phyloP scores from a whole-genome alignment of 1,140 invertebrate species.

The Orchestia grillus region DNA sequence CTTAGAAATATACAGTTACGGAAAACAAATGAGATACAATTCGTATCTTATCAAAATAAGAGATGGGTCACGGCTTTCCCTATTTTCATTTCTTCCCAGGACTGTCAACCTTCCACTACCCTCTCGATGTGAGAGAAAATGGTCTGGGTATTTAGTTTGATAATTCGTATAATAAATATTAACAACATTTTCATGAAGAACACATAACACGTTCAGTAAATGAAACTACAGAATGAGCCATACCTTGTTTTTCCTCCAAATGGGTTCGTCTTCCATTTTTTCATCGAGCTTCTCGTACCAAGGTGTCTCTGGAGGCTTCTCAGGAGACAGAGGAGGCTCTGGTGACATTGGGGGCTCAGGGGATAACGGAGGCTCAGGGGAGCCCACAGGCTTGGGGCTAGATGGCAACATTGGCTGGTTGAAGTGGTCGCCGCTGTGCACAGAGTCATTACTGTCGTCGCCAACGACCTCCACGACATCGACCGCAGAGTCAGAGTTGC shows the following conservation, averaged over 20 bases:
- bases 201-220: too few species aligned
- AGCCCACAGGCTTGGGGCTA: conserved; percentile 44
- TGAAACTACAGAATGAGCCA: conserved; percentile 70
- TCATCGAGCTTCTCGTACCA: conserved; percentile 68
- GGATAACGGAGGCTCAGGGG: conserved; percentile 61
- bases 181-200: not conserved
- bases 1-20: not conserved
- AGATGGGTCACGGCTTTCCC: too few species aligned
- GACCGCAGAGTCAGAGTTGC: conserved; percentile 15
- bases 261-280: conserved; percentile 66
- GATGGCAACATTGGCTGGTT: conserved; percentile 32
- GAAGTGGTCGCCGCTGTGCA: conserved; percentile 34
- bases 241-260: conserved; percentile 76
- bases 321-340: conserved; percentile 63
- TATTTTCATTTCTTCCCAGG: too few species aligned
- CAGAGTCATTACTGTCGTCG: conserved; percentile 34
- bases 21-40: not conserved
- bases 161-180: not conserved
- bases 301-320: conserved; percentile 66
- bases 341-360: conserved; percentile 65
- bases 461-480: conserved; percentile 41
- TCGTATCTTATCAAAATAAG: too few species aligned
- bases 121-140: too few species aligned
- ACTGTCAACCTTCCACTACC: too few species aligned
- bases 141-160: too few species aligned